These are phyloP conservation scores for Nudaria mundana DNA, from an alignment of 2,888 invertebrate species.

Conservation along the genomic window DNA sequence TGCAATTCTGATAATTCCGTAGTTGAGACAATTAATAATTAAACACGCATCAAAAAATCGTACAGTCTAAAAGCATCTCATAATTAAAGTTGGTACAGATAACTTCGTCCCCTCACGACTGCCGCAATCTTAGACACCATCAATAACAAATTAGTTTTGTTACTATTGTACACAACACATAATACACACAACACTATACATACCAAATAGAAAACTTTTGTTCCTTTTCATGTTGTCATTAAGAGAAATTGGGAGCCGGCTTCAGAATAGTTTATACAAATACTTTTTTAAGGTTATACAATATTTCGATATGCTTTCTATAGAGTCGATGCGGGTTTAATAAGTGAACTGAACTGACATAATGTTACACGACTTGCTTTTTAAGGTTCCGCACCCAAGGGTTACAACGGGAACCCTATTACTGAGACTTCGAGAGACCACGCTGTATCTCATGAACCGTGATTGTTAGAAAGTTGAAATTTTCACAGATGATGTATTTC, in stretches of 20 bases:
- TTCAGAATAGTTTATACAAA: conserved; percentile 5
- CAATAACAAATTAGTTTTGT: conserved; percentile 75
- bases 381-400: too few species aligned
- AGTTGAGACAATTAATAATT: background rate
- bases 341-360: background rate
- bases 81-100: conserved; percentile 66
- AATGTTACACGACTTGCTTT: background rate
- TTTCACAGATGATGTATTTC: too few species aligned
- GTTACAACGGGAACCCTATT: too few species aligned
- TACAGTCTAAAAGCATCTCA: conserved; percentile 45
- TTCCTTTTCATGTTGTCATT: conserved; percentile 37
- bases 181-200: conserved; percentile 26
- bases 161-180: conserved; percentile 35
- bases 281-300: conserved; percentile 5
- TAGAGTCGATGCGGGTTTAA: conserved; percentile 1
- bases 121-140: conserved; percentile 55
- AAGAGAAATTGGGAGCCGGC: conserved; percentile 25
- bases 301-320: conserved; percentile 6
- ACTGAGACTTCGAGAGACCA: too few species aligned
- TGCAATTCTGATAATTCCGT: too few species aligned
- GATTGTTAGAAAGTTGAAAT: too few species aligned
- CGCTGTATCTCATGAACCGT: too few species aligned
- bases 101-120: conserved; percentile 59
- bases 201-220: conserved; percentile 27
- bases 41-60: conserved; percentile 38